phyloP scores from a whole-genome alignment of 2,797 vertebrate species.

The Platyrinchus mystaceus region DNA sequence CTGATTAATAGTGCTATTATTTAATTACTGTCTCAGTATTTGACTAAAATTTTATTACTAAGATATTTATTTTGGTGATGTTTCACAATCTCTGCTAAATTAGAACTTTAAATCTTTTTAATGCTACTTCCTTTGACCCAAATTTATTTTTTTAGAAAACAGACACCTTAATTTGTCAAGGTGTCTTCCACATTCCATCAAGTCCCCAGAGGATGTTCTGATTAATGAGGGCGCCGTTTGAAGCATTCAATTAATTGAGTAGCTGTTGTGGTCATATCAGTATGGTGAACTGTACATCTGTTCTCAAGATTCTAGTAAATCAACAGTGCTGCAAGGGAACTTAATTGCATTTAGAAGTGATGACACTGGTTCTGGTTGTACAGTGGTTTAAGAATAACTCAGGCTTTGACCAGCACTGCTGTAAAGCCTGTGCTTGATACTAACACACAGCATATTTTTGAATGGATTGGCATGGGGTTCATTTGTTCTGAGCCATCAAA shows the following conservation, averaged over 20 bases:
- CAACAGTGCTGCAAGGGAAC: not conserved
- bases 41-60: not conserved
- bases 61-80: not conserved
- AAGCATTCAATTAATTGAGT: not conserved
- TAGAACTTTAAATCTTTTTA: not conserved
- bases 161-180: not conserved
- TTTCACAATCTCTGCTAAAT: not conserved
- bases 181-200: not conserved
- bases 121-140: not conserved
- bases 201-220: not conserved
- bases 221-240: not conserved
- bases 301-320: not conserved
- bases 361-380: not conserved
- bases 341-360: not conserved
- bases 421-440: rapidly evolving
- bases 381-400: not conserved
- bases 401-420: rapidly evolving
- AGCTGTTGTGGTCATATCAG: not conserved
- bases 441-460: rapidly evolving
- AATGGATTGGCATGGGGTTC: not conserved
- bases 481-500: not conserved
- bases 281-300: not conserved
- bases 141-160: not conserved
- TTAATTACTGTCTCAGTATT: not conserved
- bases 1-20: not conserved